phyloP scores from a whole-genome alignment of 2,113 vertebrate genomes.

The Tichodroma muraria region DNA sequence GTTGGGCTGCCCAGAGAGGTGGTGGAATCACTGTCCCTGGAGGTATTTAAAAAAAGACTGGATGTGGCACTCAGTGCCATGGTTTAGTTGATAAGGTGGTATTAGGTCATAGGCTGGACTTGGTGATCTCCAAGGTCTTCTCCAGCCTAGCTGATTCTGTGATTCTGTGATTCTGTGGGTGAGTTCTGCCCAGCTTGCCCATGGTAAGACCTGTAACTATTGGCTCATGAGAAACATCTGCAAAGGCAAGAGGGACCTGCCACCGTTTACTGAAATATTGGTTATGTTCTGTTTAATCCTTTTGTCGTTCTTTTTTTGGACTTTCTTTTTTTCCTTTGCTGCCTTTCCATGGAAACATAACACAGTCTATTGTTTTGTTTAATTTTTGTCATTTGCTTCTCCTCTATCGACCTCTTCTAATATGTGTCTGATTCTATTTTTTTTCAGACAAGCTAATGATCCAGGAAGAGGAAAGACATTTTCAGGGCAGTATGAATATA shows the following conservation, averaged over 20 bases:
- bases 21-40: not conserved
- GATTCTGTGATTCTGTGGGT: not conserved
- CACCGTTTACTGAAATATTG: not conserved
- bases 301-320: not conserved
- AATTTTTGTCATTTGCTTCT: slow-evolving; percentile 49
- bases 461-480: slow-evolving; percentile 43
- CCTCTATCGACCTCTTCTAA: slow-evolving; percentile 44
- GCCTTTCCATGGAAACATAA: slow-evolving; percentile 58
- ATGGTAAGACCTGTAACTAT: not conserved
- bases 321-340: slow-evolving; percentile 20
- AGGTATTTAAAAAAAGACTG: not conserved
- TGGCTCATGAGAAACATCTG: not conserved
- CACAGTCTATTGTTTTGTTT: slow-evolving; percentile 50
- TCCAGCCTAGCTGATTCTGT: not conserved
- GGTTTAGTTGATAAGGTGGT: not conserved
- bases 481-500: not conserved
- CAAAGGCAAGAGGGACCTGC: not conserved
- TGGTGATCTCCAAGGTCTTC: not conserved
- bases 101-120: not conserved
- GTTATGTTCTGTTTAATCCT: not conserved
- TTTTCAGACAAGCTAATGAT: slow-evolving; percentile 37
- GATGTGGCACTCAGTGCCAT: not conserved
- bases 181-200: not conserved
- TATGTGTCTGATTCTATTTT: slow-evolving; percentile 37
- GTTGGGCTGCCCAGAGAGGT: no score